Conservation (phyloP, 2,797 vertebrate species). For the Squalus acanthias region DNA sequence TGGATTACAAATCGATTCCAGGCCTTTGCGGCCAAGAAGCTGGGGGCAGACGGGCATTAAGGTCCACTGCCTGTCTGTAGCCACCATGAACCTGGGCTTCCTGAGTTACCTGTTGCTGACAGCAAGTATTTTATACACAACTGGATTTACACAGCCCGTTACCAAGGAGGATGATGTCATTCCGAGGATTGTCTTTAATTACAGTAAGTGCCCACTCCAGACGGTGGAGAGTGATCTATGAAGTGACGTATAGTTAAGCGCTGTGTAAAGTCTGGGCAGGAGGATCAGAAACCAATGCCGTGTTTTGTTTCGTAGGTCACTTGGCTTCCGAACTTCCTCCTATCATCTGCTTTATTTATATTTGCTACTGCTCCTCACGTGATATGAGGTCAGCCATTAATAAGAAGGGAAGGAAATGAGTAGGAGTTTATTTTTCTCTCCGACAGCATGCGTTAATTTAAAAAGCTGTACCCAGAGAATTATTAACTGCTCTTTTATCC, state of each 20-base stretch:
- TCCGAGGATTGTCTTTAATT: slow-evolving; percentile 19
- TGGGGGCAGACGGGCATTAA: neutral
- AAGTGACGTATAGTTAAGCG: neutral
- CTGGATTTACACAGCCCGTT: neutral
- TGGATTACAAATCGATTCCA: neutral
- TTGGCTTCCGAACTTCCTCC: neutral
- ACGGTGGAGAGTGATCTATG: neutral
- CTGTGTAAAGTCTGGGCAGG: neutral
- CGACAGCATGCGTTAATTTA: neutral
- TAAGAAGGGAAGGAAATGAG: neutral
- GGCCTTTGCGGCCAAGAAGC: neutral
- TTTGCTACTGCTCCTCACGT: neutral
- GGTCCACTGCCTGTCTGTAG: neutral
- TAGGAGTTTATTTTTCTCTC: no score
- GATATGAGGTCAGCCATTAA: neutral
- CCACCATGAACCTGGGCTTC: neutral
- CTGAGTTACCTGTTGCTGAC: slow-evolving; percentile 4
- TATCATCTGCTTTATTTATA: neutral
- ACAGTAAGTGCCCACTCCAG: neutral
- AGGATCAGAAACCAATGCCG: neutral
- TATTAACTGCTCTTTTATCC: neutral
- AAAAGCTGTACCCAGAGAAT: neutral
- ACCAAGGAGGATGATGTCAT: neutral
- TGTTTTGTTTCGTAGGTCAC: neutral
- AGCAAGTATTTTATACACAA: neutral